Conservation (phyloP, 37 sponge, comb jelly and placozoan species). For the Corticium candelabrum region DNA sequence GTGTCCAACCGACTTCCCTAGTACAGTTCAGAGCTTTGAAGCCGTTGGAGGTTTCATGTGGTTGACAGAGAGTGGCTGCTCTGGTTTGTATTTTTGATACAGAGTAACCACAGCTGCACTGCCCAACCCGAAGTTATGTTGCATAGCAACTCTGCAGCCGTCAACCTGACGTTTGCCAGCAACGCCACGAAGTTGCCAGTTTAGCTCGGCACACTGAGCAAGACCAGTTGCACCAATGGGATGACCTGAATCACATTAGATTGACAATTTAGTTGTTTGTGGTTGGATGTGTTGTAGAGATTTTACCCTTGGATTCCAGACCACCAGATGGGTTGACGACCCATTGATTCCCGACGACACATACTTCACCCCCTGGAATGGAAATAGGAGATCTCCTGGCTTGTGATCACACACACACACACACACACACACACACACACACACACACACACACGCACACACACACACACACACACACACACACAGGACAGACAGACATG, state of each 20-base stretch:
- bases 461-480: not conserved
- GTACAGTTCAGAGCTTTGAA: no score
- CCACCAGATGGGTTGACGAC: conserved; percentile 66
- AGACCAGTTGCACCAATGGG: conserved; percentile 72
- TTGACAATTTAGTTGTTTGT: no score
- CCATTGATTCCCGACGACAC: conserved; percentile 39
- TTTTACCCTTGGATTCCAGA: conserved; percentile 58
- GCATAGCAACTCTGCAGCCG: conserved; percentile 29
- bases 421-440: not conserved
- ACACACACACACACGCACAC: conserved; percentile 14
- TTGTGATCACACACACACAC: no score
- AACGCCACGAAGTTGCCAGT: conserved; percentile 64
- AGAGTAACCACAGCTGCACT: conserved; percentile 50
- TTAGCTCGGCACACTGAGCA: conserved; percentile 69
- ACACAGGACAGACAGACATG: not conserved
- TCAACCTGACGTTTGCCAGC: conserved; percentile 47
- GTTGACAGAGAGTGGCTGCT: not conserved
- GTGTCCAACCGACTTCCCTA: no score
- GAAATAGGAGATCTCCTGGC: not conserved
- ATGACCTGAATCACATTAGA: conserved; percentile 32
- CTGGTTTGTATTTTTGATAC: conserved; percentile 23
- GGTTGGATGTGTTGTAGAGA: not conserved
- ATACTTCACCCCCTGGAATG: conserved; percentile 31
- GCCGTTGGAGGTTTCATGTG: no score
- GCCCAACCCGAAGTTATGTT: conserved; percentile 64